A percentile compares a stretch with the other conserved stretches of the same genome.
These are phyloP conservation scores for Pycnonotus jocosus DNA, from an alignment of 2,113 vertebrate species.

Conservation along the genomic window DNA sequence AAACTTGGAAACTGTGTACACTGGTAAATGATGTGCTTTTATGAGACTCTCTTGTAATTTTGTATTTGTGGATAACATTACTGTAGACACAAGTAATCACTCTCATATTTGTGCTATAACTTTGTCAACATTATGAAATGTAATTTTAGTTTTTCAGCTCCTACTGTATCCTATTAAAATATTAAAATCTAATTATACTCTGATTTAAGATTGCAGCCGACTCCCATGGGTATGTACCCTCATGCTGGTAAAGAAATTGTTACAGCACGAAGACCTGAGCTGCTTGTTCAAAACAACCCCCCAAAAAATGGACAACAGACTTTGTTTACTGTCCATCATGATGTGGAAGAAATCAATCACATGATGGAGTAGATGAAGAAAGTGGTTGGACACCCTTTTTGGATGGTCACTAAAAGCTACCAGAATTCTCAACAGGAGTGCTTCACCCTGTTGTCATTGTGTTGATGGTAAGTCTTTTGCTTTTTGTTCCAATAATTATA, in stretches of 20 bases:
- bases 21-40: neutral
- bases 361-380: neutral
- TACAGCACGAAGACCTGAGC: neutral
- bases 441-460: neutral
- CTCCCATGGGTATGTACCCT: neutral
- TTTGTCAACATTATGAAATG: neutral
- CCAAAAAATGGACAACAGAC: neutral
- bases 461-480: neutral
- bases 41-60: neutral
- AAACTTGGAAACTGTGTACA: neutral
- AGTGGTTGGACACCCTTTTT: neutral
- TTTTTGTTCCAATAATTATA: neutral
- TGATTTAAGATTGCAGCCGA: neutral
- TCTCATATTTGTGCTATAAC: neutral
- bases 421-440: neutral
- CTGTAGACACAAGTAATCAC: neutral
- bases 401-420: neutral
- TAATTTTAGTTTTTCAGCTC: neutral
- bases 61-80: neutral
- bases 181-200: neutral
- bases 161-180: neutral
- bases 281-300: neutral
- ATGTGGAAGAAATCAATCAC: neutral
- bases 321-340: neutral
- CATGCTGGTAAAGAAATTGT: neutral